phyloP scores from a whole-genome alignment of 2,797 vertebrate genomes.

The Geotrypetes seraphini region DNA sequence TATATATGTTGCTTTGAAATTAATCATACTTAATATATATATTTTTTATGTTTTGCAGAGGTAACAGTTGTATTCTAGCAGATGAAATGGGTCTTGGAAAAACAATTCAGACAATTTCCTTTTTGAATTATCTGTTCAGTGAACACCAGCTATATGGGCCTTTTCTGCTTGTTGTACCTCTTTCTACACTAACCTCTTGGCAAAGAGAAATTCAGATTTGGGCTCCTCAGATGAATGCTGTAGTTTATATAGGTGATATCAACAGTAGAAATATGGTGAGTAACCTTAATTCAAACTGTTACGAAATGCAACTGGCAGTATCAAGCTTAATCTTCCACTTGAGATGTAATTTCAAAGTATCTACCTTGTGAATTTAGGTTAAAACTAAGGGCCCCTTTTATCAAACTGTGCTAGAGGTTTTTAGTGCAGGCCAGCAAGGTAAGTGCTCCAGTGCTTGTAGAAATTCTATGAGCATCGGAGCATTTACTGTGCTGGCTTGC shows the following conservation, averaged over 20 bases:
- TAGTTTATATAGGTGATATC: slow-evolving; percentile 93
- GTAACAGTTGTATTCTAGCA: slow-evolving; percentile 91
- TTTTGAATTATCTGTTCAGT: slow-evolving; percentile 85
- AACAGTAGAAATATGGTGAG: slow-evolving; percentile 92
- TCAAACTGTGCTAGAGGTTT: too few relatives aligned
- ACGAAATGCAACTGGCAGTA: too few relatives aligned
- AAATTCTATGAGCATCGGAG: too few relatives aligned
- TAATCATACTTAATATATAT: too few relatives aligned
- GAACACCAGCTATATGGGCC: slow-evolving; percentile 90
- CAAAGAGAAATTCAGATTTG: slow-evolving; percentile 91
- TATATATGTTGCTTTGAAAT: too few relatives aligned
- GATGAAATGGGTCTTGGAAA: slow-evolving; percentile 98
- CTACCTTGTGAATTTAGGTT: too few relatives aligned
- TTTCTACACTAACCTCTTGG: slow-evolving; percentile 91
- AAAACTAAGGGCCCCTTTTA: too few relatives aligned
- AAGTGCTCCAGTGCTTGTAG: too few relatives aligned
- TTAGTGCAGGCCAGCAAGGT: too few relatives aligned
- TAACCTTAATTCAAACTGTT: background rate
- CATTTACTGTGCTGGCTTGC: too few relatives aligned
- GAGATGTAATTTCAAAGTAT: too few relatives aligned
- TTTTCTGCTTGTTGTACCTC: slow-evolving; percentile 86
- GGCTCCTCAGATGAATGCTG: slow-evolving; percentile 91
- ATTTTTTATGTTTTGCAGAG: slow-evolving; percentile 48
- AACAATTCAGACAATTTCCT: slow-evolving; percentile 95
- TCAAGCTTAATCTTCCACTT: too few relatives aligned